These are phyloP conservation scores for Protophormia terraenovae DNA, from an alignment of 2,888 invertebrate species.

Conservation along the genomic window DNA sequence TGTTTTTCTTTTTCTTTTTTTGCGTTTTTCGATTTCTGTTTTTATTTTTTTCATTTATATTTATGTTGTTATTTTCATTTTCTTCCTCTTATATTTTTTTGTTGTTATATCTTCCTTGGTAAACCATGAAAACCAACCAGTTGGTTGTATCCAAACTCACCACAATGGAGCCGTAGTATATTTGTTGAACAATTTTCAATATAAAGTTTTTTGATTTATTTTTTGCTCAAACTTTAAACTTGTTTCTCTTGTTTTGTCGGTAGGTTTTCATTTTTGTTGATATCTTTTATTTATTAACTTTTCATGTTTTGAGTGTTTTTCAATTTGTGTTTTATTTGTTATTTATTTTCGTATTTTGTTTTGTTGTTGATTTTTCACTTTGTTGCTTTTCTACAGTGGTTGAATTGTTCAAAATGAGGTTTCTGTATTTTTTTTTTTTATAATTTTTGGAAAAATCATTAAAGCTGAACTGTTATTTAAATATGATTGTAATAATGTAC, in stretches of 20 bases:
- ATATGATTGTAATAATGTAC: constrained; percentile 19
- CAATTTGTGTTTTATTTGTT: constrained; percentile 36
- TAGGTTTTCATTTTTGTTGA: constrained; percentile 19
- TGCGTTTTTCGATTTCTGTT: constrained; percentile 3
- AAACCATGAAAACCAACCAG: constrained; percentile 27
- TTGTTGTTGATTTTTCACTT: constrained; percentile 21
- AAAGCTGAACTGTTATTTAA: constrained; percentile 56
- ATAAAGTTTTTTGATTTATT: not conserved
- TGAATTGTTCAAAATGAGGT: constrained; percentile 35
- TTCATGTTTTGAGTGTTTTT: constrained; percentile 58
- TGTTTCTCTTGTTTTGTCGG: constrained; percentile 69
- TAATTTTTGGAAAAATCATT: constrained; percentile 54
- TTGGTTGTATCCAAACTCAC: constrained; percentile 17
- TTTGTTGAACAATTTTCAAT: constrained; percentile 17
- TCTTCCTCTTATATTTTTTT: constrained; percentile 10
- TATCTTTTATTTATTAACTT: constrained; percentile 33
- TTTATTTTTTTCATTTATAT: not conserved
- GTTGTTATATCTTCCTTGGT: not conserved
- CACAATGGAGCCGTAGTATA: not conserved
- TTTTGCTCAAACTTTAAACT: constrained; percentile 65
- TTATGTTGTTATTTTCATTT: constrained; percentile 10
- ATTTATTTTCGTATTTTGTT: constrained; percentile 49
- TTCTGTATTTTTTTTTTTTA: not conserved
- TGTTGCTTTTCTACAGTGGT: constrained; percentile 42
- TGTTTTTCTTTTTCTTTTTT: constrained; percentile 9